phyloP scores from a whole-genome alignment of 2,797 vertebrate species.

The Myiotriccus ornatus region DNA sequence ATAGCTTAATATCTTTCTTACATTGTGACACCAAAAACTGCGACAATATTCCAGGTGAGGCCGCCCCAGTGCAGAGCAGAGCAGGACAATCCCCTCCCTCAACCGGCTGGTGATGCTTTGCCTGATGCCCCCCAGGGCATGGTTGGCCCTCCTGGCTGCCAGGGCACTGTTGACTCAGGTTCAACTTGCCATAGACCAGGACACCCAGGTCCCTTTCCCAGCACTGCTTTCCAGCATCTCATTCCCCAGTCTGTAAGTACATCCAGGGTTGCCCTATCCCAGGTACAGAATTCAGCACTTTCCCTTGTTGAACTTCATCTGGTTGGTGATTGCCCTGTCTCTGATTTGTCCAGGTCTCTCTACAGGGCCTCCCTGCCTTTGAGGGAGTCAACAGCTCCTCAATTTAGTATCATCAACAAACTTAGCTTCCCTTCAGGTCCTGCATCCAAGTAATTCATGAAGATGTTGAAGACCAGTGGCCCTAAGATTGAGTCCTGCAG shows the following conservation, averaged over 20 bases:
- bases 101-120: accelerated
- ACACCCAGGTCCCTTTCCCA: background rate
- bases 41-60: background rate
- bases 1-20: background rate
- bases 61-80: accelerated
- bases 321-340: background rate
- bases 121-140: accelerated
- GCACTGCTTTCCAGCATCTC: background rate
- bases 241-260: accelerated
- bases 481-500: background rate
- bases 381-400: background rate
- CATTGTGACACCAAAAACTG: too few species aligned
- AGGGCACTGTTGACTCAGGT: background rate
- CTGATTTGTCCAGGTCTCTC: background rate
- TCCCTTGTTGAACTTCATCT: background rate
- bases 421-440: background rate
- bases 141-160: background rate
- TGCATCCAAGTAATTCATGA: background rate
- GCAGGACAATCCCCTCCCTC: background rate
- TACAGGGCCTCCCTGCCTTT: background rate
- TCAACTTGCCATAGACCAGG: background rate
- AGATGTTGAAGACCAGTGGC: background rate
- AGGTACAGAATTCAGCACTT: background rate
- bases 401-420: background rate
- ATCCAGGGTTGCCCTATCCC: too few species aligned